Conservation (phyloP, 2,888 invertebrate genomes). For the Drosophila mulleri region DNA sequence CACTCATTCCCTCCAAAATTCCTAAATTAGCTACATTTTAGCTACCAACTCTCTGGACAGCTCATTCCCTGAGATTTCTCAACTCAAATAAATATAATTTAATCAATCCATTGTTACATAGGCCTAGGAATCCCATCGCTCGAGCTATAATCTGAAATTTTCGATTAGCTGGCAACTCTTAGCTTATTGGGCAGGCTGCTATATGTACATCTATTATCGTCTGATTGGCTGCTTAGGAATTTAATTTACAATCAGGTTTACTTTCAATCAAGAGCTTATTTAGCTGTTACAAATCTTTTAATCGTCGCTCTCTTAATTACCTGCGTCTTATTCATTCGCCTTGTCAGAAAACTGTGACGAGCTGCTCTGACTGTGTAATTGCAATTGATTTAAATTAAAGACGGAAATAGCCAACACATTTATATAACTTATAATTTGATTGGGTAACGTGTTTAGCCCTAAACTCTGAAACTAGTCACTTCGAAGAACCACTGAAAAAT, state of each 20-base stretch:
- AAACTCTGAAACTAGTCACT: not conserved
- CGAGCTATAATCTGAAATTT: not conserved
- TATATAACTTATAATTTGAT: not conserved
- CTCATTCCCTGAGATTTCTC: not conserved
- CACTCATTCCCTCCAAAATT: no score
- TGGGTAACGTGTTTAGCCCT: constrained; percentile 2
- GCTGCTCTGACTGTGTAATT: not conserved
- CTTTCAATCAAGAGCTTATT: not conserved
- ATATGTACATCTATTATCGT: no score
- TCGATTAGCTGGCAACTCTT: not conserved
- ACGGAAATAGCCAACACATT: not conserved
- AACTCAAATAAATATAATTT: not conserved
- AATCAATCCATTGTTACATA: not conserved
- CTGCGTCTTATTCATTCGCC: not conserved
- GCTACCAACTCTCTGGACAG: no score
- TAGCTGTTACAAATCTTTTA: constrained; percentile 1
- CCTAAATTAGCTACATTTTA: no score
- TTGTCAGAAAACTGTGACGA: not conserved
- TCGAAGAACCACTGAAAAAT: not conserved
- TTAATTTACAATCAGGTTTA: not conserved
- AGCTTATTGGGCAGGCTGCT: not conserved
- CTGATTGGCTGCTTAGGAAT: not conserved
- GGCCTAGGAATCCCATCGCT: not conserved
- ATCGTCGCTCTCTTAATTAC: not conserved
- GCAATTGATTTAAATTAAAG: not conserved